These are phyloP conservation scores for Alosa alosa DNA, from an alignment of 2,113 vertebrate species.

Conservation along the genomic window DNA sequence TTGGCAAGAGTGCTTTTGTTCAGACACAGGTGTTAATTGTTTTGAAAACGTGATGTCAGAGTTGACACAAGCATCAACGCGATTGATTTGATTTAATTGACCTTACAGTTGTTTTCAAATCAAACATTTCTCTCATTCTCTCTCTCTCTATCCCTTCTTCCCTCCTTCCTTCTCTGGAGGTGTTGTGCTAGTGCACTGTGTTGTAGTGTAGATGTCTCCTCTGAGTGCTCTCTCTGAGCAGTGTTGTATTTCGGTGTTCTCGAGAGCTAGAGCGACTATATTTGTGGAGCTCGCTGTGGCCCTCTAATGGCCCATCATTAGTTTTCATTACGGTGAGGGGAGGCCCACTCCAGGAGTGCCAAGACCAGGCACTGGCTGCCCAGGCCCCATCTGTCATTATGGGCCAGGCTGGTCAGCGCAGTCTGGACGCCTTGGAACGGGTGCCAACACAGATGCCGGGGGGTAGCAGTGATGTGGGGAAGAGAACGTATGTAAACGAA, in stretches of 20 bases:
- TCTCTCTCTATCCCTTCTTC: neutral
- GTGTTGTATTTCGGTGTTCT: neutral
- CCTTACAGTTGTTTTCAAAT: too few relatives aligned
- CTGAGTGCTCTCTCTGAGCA: neutral
- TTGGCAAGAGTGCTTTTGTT: too few relatives aligned
- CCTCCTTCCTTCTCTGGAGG: neutral
- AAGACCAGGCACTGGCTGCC: neutral
- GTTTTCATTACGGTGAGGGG: slow-evolving; percentile 17
- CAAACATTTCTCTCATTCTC: neutral
- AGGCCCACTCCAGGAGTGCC: neutral
- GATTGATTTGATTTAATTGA: too few relatives aligned
- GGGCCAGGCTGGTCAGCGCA: neutral
- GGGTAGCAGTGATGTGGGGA: neutral
- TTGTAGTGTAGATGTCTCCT: neutral
- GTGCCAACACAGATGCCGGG: neutral
- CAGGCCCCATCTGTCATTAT: neutral
- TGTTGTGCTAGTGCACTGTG: neutral
- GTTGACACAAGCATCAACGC: too few relatives aligned
- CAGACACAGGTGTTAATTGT: too few relatives aligned
- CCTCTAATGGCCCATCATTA: slow-evolving; percentile 2
- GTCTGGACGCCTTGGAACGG: neutral
- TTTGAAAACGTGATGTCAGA: too few relatives aligned
- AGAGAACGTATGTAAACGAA: neutral
- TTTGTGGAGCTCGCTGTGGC: neutral
- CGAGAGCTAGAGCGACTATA: neutral